Evolutionary conservation across 1,140 invertebrate species (phyloP).

Genomic region (Lucilia sericata): DNA sequence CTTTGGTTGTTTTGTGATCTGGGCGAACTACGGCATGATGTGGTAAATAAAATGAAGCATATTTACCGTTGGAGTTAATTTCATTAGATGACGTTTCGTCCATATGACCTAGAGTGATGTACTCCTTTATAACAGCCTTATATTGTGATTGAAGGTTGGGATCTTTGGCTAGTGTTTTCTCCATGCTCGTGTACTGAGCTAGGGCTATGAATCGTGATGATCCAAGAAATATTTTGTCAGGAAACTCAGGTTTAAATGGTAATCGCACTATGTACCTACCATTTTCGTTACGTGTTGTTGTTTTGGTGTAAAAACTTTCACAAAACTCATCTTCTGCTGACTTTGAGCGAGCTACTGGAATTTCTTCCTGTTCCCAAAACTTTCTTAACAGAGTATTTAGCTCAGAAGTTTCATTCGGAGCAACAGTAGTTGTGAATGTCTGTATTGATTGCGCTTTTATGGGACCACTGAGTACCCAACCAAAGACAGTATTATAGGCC

Average conservation of each 20-base stretch:
- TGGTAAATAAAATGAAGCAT: slow-evolving; percentile 27
- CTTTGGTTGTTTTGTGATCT: background rate
- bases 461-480: slow-evolving; percentile 13
- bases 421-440: background rate
- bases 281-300: too few species aligned
- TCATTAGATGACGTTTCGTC: slow-evolving; percentile 21
- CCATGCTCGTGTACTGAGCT: background rate
- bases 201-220: background rate
- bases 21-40: slow-evolving; percentile 22
- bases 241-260: slow-evolving; percentile 29
- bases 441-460: background rate
- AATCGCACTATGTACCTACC: slow-evolving; percentile 21
- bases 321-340: slow-evolving; percentile 6
- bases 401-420: background rate
- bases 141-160: background rate
- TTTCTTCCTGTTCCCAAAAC: slow-evolving; percentile 22
- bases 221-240: background rate
- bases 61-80: background rate
- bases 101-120: background rate
- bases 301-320: background rate
- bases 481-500: background rate
- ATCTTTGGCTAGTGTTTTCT: background rate
- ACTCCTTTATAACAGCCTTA: background rate
- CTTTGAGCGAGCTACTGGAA: background rate
- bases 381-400: background rate